phyloP scores from a whole-genome alignment of 2,113 vertebrate genomes.

The Stictonetta naevosa region DNA sequence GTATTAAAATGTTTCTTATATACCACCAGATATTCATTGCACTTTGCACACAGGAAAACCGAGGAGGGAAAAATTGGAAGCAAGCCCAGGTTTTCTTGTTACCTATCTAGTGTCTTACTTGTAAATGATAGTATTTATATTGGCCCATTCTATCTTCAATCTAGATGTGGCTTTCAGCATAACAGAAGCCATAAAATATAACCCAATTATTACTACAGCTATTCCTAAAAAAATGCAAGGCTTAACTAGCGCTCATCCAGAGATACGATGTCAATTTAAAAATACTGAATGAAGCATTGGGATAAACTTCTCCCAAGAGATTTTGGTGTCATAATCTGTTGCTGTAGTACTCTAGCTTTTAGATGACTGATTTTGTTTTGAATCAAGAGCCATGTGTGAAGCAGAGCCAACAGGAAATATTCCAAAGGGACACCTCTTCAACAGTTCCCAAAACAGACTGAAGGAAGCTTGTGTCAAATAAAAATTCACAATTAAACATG shows the following conservation, averaged over 20 bases:
- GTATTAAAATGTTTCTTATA: not conserved
- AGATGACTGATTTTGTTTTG: not conserved
- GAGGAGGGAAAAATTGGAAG: not conserved
- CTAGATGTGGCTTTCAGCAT: not conserved
- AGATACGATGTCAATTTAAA: conserved; percentile 8
- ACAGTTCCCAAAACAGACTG: not conserved
- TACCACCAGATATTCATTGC: not conserved
- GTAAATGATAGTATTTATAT: not conserved
- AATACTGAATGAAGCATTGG: not conserved
- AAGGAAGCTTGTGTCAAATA: not conserved
- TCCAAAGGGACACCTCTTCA: not conserved
- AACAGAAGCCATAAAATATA: conserved; percentile 11
- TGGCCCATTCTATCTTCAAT: not conserved
- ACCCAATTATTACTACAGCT: conserved; percentile 10
- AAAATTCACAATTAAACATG: not conserved
- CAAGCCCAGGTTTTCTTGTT: not conserved
- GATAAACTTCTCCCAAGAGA: not conserved
- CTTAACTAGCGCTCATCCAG: conserved; percentile 17
- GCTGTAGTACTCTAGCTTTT: conserved; percentile 13
- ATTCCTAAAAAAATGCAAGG: not conserved
- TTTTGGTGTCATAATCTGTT: not conserved
- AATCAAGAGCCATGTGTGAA: not conserved
- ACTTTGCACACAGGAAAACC: not conserved
- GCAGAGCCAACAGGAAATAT: not conserved
- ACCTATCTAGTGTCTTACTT: not conserved